Conservation (phyloP, 2,888 invertebrate genomes). For the Thecocarcelia acutangulata region DNA sequence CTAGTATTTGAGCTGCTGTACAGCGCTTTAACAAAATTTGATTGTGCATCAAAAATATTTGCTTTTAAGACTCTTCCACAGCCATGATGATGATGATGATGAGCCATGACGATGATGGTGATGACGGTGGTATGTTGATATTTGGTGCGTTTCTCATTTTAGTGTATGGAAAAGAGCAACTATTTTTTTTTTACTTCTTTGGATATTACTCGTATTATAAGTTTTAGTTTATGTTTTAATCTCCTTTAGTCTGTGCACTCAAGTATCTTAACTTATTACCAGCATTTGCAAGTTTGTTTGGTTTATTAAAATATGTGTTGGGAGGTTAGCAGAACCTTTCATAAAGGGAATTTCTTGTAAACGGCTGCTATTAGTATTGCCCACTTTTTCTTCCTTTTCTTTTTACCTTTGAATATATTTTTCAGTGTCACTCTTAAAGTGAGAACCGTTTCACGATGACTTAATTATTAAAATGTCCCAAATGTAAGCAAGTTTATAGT, state of each 20-base stretch:
- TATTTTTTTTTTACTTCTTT: constrained; percentile 15
- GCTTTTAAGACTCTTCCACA: neutral
- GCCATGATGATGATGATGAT: neutral
- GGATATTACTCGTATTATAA: constrained; percentile 8
- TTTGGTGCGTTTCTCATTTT: constrained; percentile 32
- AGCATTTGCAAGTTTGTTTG: too few species aligned
- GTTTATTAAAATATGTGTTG: constrained; percentile 17
- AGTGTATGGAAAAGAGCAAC: neutral
- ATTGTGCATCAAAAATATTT: constrained; percentile 21
- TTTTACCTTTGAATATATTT: neutral
- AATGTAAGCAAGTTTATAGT: constrained; percentile 32
- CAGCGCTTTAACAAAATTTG: neutral
- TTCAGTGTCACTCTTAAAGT: constrained; percentile 67
- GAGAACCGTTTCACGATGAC: constrained; percentile 68
- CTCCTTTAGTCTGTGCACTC: too few species aligned
- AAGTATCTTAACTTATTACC: too few species aligned
- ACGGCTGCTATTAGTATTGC: constrained; percentile 51
- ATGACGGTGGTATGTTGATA: constrained; percentile 10
- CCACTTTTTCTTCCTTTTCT: constrained; percentile 18
- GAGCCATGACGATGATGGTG: neutral
- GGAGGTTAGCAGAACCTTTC: constrained; percentile 12
- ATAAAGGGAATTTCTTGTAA: neutral
- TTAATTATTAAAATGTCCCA: constrained; percentile 65
- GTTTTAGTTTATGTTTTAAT: neutral
- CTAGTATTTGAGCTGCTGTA: constrained; percentile 34